phyloP scores from a whole-genome alignment of 1,140 invertebrate species.

The Triops cancriformis region DNA sequence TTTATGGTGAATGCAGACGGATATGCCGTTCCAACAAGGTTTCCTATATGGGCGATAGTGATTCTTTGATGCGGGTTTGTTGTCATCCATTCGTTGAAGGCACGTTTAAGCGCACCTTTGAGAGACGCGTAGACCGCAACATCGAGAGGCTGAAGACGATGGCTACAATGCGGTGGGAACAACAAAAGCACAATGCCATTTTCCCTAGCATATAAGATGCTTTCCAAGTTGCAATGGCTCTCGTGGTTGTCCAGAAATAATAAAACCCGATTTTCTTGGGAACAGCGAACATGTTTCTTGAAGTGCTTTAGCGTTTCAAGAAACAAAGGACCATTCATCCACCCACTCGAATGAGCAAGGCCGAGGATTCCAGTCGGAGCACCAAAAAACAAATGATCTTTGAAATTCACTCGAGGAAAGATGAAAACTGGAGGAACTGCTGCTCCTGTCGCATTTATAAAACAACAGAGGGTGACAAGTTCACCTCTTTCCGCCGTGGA shows the following conservation, averaged over 20 bases:
- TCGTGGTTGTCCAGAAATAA: slow-evolving; percentile 30
- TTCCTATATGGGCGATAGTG: slow-evolving; percentile 31
- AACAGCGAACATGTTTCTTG: slow-evolving; percentile 33
- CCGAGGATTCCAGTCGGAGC: slow-evolving; percentile 34
- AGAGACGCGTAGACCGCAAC: slow-evolving; percentile 34
- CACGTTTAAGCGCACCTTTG: slow-evolving; percentile 39
- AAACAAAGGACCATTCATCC: slow-evolving; percentile 35
- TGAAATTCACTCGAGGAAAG: too few relatives aligned
- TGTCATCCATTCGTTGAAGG: slow-evolving; percentile 31
- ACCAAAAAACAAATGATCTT: too few relatives aligned
- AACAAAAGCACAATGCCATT: slow-evolving; percentile 45
- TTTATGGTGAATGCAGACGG: slow-evolving; percentile 1
- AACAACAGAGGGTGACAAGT: too few relatives aligned
- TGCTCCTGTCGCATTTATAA: too few relatives aligned
- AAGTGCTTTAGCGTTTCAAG: slow-evolving; percentile 36
- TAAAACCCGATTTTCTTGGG: too few relatives aligned
- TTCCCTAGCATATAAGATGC: slow-evolving; percentile 42
- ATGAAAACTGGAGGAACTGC: too few relatives aligned
- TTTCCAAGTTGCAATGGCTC: slow-evolving; percentile 31
- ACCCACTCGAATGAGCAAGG: slow-evolving; percentile 30
- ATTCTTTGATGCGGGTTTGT: slow-evolving; percentile 31
- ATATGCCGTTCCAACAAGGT: slow-evolving; percentile 30
- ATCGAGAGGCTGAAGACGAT: slow-evolving; percentile 38
- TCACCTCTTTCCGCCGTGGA: too few relatives aligned
- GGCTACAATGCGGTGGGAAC: slow-evolving; percentile 35